Evolutionary conservation across 2,113 vertebrate species (phyloP).

Genomic region (Hippocampus abdominalis): DNA sequence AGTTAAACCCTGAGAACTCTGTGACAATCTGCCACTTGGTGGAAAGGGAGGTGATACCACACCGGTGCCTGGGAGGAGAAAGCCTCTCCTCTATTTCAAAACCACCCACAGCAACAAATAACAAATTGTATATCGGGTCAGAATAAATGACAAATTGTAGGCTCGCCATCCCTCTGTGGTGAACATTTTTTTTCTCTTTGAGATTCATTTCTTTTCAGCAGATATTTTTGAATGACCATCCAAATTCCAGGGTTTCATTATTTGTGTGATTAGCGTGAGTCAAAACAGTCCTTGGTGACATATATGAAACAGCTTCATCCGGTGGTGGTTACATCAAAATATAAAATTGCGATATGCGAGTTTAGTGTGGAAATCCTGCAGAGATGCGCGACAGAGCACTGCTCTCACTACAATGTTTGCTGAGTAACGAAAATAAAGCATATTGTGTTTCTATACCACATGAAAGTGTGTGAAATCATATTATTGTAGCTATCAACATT

Average conservation of each 20-base stretch:
- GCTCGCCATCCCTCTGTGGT: slow-evolving; percentile 13
- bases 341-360: too few species aligned
- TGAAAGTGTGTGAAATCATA: too few species aligned
- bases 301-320: slow-evolving; percentile 17
- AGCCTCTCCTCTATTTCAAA: slow-evolving; percentile 20
- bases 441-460: too few species aligned
- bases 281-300: slow-evolving; percentile 19
- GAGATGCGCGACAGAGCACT: too few species aligned
- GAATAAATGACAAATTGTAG: slow-evolving; percentile 31
- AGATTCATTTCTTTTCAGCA: slow-evolving; percentile 26
- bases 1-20: slow-evolving; percentile 47
- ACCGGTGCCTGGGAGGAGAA: slow-evolving; percentile 22
- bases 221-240: slow-evolving; percentile 32
- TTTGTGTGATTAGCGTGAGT: slow-evolving; percentile 29
- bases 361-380: too few species aligned
- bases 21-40: slow-evolving; percentile 27
- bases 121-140: slow-evolving; percentile 35
- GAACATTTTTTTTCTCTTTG: slow-evolving; percentile 11
- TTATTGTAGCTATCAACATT: too few species aligned
- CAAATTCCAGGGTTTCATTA: slow-evolving; percentile 24
- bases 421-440: too few species aligned
- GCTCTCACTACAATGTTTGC: too few species aligned
- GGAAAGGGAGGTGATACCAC: slow-evolving; percentile 29
- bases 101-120: slow-evolving; percentile 34
- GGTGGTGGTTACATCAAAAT: background rate